Percentiles rank a stretch among this genome's conserved stretches.
phyloP scores from a whole-genome alignment of 2,797 vertebrate species.

The Zalophus californianus region DNA sequence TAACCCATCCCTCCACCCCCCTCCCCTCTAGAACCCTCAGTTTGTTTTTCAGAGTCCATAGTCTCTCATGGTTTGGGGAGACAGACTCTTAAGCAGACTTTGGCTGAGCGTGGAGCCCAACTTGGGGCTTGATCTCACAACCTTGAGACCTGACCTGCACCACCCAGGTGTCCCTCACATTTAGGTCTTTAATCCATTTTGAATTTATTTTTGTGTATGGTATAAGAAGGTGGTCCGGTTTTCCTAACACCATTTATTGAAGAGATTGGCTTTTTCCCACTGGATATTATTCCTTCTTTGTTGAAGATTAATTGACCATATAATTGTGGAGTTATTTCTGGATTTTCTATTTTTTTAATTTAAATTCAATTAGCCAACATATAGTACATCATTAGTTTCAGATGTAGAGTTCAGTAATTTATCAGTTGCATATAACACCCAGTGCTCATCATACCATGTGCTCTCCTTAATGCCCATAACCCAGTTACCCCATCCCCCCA shows the following conservation, averaged over 20 bases:
- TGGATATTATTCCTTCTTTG: not conserved
- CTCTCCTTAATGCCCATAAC: not conserved
- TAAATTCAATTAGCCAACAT: too few species aligned
- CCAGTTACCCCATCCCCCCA: not conserved
- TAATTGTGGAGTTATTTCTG: not conserved
- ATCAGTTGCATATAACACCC: too few species aligned
- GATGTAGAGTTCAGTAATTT: too few species aligned
- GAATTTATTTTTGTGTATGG: not conserved
- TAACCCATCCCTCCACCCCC: too few species aligned
- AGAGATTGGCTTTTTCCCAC: not conserved
- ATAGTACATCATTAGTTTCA: too few species aligned
- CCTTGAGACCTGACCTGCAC: not conserved
- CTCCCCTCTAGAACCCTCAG: too few species aligned
- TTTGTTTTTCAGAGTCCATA: too few species aligned
- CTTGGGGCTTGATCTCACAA: not conserved
- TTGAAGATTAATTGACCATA: not conserved
- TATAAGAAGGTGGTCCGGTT: not conserved
- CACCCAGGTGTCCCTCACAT: not conserved
- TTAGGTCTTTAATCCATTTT: not conserved
- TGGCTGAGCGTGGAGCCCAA: not conserved
- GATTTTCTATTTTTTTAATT: not conserved
- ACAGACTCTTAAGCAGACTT: not conserved
- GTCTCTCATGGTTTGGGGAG: too few species aligned
- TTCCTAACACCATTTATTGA: not conserved
- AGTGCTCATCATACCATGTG: too few species aligned